Evolutionary conservation across 2,888 invertebrate genomes (phyloP).

Genomic region (Uropetala carovei): DNA sequence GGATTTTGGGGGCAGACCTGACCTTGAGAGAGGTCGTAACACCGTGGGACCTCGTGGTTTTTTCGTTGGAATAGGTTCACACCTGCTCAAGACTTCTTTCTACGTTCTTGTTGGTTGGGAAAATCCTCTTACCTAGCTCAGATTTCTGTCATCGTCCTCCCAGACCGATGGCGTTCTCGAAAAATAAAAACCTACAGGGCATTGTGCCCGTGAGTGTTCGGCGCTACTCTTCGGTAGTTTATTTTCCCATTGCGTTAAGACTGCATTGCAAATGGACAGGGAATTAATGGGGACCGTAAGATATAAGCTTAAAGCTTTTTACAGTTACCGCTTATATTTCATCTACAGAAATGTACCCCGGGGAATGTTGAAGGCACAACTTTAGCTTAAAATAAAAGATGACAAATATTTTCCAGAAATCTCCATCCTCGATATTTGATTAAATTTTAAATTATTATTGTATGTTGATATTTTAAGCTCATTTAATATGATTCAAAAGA

Average conservation of each 20-base stretch:
- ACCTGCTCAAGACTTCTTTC: slow-evolving; percentile 33
- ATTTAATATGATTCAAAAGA: too few relatives aligned
- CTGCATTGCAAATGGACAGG: not conserved
- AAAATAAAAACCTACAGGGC: not conserved
- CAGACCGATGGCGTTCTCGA: not conserved
- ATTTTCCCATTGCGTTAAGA: not conserved
- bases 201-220: not conserved
- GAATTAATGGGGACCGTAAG: not conserved
- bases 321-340: too few relatives aligned
- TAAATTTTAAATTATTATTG: too few relatives aligned
- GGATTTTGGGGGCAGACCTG: not conserved
- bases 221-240: not conserved
- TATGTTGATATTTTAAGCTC: too few relatives aligned
- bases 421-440: too few relatives aligned
- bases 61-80: slow-evolving; percentile 51
- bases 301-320: too few relatives aligned
- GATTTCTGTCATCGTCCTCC: not conserved
- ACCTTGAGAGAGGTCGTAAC: slow-evolving; percentile 13
- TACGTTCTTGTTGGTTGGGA: not conserved
- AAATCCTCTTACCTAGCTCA: slow-evolving; percentile 21
- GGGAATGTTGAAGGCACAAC: too few relatives aligned
- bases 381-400: too few relatives aligned
- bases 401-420: too few relatives aligned
- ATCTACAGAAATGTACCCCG: too few relatives aligned
- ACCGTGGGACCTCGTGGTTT: slow-evolving; percentile 12